These are phyloP conservation scores for Orbicella faveolata DNA, from an alignment of 64 coral and sea anemone genomes.

Conservation along the genomic window DNA sequence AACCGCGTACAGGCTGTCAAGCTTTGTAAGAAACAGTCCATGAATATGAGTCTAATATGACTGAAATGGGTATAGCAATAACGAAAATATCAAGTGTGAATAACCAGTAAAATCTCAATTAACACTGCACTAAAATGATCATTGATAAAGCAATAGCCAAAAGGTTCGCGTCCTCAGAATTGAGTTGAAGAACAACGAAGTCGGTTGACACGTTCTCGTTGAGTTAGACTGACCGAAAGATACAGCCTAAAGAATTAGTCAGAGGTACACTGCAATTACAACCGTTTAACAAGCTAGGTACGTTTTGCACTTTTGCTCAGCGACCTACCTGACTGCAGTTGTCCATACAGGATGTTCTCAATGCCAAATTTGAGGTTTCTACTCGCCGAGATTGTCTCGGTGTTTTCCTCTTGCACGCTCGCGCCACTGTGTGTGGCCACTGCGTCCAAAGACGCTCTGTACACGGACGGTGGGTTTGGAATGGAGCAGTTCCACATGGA, in stretches of 20 bases:
- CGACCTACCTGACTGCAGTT: background rate
- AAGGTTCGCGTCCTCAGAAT: no score
- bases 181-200: no score
- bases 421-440: conserved; percentile 19
- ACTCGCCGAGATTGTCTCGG: background rate
- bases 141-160: background rate
- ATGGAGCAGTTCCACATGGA: conserved; percentile 21
- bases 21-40: background rate
- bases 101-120: background rate
- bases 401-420: background rate
- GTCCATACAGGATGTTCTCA: conserved; percentile 27
- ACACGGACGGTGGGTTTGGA: background rate
- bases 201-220: no score
- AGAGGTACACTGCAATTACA: background rate
- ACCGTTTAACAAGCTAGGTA: background rate
- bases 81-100: background rate
- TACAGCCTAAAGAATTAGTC: no score
- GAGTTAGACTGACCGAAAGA: no score
- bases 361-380: conserved; percentile 35
- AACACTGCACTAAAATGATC: background rate
- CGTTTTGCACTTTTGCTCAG: background rate
- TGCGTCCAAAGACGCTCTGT: conserved; percentile 1
- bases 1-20: background rate
- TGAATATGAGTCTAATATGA: background rate
- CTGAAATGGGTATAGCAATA: no score